These are phyloP conservation scores for Cheilosia impressa DNA, from an alignment of 2,888 invertebrate genomes.

Conservation along the genomic window DNA sequence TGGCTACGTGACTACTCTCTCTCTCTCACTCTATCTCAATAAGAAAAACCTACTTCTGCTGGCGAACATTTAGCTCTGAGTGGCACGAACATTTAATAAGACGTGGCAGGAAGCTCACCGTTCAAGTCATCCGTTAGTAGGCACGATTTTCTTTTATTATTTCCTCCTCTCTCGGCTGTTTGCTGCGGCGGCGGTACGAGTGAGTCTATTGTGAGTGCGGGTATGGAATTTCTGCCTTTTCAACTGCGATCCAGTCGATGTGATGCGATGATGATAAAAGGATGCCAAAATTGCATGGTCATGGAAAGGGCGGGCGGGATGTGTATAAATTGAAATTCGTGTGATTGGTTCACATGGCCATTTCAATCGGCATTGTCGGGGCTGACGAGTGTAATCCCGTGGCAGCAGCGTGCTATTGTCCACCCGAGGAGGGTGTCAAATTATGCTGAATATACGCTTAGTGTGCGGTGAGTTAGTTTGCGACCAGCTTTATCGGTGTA, in stretches of 20 bases:
- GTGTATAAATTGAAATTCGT: constrained; percentile 64
- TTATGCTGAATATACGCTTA: constrained; percentile 42
- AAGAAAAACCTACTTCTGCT: not conserved
- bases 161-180: not conserved
- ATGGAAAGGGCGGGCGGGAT: constrained; percentile 25
- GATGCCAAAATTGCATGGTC: constrained; percentile 67
- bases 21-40: no score
- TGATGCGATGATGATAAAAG: constrained; percentile 28
- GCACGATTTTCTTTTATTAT: constrained; percentile 46
- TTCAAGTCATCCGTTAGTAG: constrained; percentile 34
- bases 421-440: constrained; percentile 2
- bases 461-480: constrained; percentile 12
- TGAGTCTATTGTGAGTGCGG: not conserved
- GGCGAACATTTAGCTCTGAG: constrained; percentile 28
- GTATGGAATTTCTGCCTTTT: constrained; percentile 29
- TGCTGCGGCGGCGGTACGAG: constrained; percentile 5
- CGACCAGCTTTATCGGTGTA: constrained; percentile 22
- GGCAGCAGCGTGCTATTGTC: not conserved
- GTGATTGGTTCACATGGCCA: constrained; percentile 47
- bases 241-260: constrained; percentile 55
- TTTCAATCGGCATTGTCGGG: constrained; percentile 16
- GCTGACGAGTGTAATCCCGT: constrained; percentile 2
- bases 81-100: constrained; percentile 74
- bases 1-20: constrained; percentile 54
- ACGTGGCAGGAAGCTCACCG: constrained; percentile 60